Evolutionary conservation across 2,113 vertebrate species (phyloP).

Genomic region (Geococcyx californianus): DNA sequence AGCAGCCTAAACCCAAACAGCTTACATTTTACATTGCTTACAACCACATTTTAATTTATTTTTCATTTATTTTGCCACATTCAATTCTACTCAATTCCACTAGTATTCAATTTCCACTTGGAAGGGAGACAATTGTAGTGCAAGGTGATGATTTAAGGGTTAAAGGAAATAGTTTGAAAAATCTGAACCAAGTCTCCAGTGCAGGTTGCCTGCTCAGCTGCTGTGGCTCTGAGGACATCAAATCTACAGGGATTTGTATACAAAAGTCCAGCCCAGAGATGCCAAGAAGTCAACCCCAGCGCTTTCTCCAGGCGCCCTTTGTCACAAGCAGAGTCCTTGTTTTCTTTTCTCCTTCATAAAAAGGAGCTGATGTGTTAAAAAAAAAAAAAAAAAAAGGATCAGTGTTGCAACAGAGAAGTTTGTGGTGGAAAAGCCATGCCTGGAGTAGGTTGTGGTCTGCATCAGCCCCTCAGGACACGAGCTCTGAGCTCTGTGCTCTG

Average conservation of each 20-base stretch:
- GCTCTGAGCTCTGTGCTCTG: not conserved
- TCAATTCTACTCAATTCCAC: not conserved
- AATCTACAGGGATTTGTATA: not conserved
- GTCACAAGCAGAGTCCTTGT: not conserved
- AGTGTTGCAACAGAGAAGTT: not conserved
- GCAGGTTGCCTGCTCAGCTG: not conserved
- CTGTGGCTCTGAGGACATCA: not conserved
- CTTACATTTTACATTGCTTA: not conserved
- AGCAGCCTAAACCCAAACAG: not conserved
- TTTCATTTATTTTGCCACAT: not conserved
- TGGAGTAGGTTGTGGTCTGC: not conserved
- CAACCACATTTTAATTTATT: not conserved
- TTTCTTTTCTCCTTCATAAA: not conserved
- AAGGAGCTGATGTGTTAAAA: not conserved
- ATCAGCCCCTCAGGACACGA: not conserved
- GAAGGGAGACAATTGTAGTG: not conserved
- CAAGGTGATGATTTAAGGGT: not conserved
- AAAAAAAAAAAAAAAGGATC: not conserved
- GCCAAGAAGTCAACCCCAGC: not conserved
- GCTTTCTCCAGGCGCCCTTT: not conserved
- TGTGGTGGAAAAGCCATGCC: not conserved
- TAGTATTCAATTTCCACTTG: not conserved
- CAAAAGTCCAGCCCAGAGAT: not conserved
- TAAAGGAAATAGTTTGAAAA: not conserved
- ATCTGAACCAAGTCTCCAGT: not conserved